Percentiles rank a stretch among this genome's conserved stretches.
Evolutionary conservation across 2,888 invertebrate species (phyloP).

Genomic region (Phlogophora meticulosa): DNA sequence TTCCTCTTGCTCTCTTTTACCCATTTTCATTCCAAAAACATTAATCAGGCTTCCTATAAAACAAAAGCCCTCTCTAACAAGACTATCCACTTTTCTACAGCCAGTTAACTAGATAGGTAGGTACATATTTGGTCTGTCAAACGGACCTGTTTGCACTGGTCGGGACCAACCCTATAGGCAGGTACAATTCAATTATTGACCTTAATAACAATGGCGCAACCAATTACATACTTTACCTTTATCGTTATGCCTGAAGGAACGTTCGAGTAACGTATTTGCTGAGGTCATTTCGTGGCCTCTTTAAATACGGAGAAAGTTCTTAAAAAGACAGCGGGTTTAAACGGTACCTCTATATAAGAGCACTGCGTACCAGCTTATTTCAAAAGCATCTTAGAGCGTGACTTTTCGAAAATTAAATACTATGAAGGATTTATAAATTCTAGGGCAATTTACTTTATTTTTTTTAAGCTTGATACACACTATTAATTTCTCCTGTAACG

Average conservation of each 20-base stretch:
- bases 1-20: neutral
- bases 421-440: too few species aligned
- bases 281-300: too few species aligned
- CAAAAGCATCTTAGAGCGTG: too few species aligned
- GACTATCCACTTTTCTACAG: neutral
- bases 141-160: slow-evolving; percentile 18
- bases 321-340: too few species aligned
- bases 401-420: too few species aligned
- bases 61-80: neutral
- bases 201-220: slow-evolving; percentile 11
- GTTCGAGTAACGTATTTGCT: too few species aligned
- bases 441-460: too few species aligned
- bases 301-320: too few species aligned
- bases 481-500: too few species aligned
- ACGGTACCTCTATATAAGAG: too few species aligned
- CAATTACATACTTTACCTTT: slow-evolving; percentile 9
- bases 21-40: neutral
- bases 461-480: too few species aligned
- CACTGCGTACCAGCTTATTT: too few species aligned
- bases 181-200: slow-evolving; percentile 29
- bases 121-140: slow-evolving; percentile 30
- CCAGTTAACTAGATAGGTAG: neutral
- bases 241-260: neutral
- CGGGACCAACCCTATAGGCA: neutral
- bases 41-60: neutral